phyloP scores from a whole-genome alignment of 2,888 invertebrate genomes.

The Cryptocephalus moraei region DNA sequence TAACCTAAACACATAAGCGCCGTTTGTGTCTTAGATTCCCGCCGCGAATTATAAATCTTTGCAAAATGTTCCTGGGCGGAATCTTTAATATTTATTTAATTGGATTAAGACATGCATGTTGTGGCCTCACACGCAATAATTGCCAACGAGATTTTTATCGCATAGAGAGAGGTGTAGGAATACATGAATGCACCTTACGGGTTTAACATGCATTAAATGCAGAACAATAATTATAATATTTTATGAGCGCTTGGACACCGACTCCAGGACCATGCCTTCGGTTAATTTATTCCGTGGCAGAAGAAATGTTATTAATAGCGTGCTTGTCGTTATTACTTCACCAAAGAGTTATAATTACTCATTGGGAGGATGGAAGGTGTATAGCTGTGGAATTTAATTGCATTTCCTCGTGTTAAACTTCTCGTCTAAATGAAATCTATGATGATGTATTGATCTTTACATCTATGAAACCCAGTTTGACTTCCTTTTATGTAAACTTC shows the following conservation, averaged over 20 bases:
- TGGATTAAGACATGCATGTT: constrained; percentile 27
- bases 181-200: constrained; percentile 13
- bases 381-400: no score
- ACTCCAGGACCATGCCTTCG: constrained; percentile 8
- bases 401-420: no score
- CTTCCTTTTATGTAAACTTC: no score
- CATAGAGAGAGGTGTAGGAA: constrained; percentile 7
- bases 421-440: no score
- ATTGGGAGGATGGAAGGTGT: neutral
- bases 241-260: constrained; percentile 8
- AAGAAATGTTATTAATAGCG: neutral
- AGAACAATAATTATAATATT: constrained; percentile 12
- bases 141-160: constrained; percentile 18
- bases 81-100: constrained; percentile 23
- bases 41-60: no score
- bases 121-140: constrained; percentile 20
- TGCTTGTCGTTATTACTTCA: neutral
- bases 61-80: constrained; percentile 3
- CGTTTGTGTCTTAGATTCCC: no score
- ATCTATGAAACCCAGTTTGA: no score
- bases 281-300: constrained; percentile 11
- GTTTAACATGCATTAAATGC: constrained; percentile 11
- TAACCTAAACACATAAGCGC: no score
- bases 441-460: no score
- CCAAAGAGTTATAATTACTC: neutral